Evolutionary conservation across 2,797 vertebrate species (phyloP).

Genomic region (Anguilla megastoma): DNA sequence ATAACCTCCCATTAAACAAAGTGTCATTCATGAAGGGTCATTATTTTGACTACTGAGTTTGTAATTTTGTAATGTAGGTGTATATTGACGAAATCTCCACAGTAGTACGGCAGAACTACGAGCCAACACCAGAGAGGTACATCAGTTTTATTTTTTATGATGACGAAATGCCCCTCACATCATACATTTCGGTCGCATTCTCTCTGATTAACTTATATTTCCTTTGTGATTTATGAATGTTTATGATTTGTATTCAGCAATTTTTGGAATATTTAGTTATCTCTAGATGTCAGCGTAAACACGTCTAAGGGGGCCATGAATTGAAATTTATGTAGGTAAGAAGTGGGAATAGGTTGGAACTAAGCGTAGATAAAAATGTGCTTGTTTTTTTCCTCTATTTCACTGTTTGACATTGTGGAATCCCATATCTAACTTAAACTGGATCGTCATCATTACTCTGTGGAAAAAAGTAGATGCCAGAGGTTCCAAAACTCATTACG

Average conservation of each 20-base stretch:
- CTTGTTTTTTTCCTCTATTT: not conserved
- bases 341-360: not conserved
- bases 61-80: not conserved
- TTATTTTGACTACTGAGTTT: not conserved
- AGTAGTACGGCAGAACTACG: not conserved
- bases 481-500: slow-evolving; percentile 61
- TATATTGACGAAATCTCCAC: not conserved
- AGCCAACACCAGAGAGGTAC: not conserved
- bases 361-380: not conserved
- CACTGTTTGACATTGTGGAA: slow-evolving; percentile 35
- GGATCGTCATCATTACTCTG: slow-evolving; percentile 38
- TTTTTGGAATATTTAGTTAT: not conserved
- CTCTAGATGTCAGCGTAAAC: not conserved
- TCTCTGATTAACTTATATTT: not conserved
- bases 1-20: not conserved
- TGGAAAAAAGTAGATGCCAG: slow-evolving; percentile 39
- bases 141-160: not conserved
- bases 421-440: slow-evolving; percentile 34
- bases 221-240: not conserved
- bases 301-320: not conserved
- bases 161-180: not conserved
- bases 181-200: not conserved
- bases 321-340: not conserved
- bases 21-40: not conserved
- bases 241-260: not conserved